Conservation (phyloP, 2,888 invertebrate genomes). For the Sycophila texana region DNA sequence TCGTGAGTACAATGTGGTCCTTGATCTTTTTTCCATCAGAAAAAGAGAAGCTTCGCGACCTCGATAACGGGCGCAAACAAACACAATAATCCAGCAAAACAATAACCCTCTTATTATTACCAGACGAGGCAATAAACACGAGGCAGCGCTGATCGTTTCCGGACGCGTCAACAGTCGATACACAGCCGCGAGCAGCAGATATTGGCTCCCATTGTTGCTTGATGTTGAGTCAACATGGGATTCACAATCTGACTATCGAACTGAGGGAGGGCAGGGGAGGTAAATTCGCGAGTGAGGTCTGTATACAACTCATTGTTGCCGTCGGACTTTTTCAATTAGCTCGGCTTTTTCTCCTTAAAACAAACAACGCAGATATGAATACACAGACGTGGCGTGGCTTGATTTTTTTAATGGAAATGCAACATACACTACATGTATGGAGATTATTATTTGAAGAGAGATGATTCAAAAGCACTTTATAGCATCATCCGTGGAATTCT, state of each 20-base stretch:
- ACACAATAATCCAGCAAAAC: conserved; percentile 57
- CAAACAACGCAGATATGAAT: conserved; percentile 23
- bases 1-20: no score
- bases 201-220: conserved; percentile 52
- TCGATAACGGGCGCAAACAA: conserved; percentile 53
- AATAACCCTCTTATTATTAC: conserved; percentile 68
- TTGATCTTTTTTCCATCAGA: no score
- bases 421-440: conserved; percentile 2
- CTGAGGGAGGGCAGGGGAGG: not conserved
- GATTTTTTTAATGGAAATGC: conserved; percentile 46
- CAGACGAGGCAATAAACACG: conserved; percentile 68
- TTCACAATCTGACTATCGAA: conserved; percentile 49
- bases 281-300: conserved; percentile 28
- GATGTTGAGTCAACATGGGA: conserved; percentile 52
- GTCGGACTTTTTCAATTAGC: conserved; percentile 54
- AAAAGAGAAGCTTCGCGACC: conserved; percentile 41
- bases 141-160: conserved; percentile 31
- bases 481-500: not conserved
- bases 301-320: conserved; percentile 45
- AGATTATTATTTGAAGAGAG: not conserved
- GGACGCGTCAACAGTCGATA: conserved; percentile 5
- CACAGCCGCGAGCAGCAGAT: conserved; percentile 36
- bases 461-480: not conserved
- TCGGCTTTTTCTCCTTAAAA: conserved; percentile 33
- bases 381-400: not conserved